phyloP scores from a whole-genome alignment of 2,888 invertebrate genomes.

The Caenorhabditis auriculariae region DNA sequence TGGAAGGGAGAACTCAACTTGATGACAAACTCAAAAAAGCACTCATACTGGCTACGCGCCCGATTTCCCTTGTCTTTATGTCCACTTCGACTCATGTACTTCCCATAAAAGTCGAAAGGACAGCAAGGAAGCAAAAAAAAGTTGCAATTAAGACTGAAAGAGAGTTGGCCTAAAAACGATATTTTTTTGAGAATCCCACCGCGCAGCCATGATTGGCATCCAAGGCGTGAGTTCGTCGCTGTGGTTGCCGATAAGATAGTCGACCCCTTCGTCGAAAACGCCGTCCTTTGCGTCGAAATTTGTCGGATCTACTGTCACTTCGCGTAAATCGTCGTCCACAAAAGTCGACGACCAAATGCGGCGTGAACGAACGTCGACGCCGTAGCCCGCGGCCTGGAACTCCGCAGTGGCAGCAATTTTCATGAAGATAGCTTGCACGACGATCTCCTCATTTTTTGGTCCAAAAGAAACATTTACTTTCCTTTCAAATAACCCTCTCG shows the following conservation, averaged over 20 bases:
- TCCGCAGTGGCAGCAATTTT: too few species aligned
- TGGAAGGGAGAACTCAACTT: too few species aligned
- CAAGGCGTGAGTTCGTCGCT: slow-evolving; percentile 98
- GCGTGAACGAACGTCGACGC: slow-evolving; percentile 70
- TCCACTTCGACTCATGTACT: slow-evolving; percentile 69
- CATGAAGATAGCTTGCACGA: too few species aligned
- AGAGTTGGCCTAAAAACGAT: not conserved
- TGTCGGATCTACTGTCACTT: slow-evolving; percentile 43
- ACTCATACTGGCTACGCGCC: slow-evolving; percentile 19
- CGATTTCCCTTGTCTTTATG: slow-evolving; percentile 1
- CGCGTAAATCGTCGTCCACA: slow-evolving; percentile 22
- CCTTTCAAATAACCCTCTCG: too few species aligned
- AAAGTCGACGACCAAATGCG: slow-evolving; percentile 72
- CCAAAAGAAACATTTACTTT: too few species aligned
- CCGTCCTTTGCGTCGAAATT: slow-evolving; percentile 21
- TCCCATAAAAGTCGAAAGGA: slow-evolving; percentile 85
- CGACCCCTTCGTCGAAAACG: slow-evolving; percentile 27
- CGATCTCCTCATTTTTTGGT: too few species aligned
- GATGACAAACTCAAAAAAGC: slow-evolving; percentile 25
- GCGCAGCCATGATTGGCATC: slow-evolving; percentile 89
- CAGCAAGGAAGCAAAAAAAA: slow-evolving; percentile 94
- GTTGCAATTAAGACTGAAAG: slow-evolving; percentile 65
- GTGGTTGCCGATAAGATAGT: slow-evolving; percentile 87
- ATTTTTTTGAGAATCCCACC: slow-evolving; percentile 63
- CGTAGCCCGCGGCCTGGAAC: slow-evolving; percentile 30